Evolutionary conservation across 2,113 vertebrate species (phyloP).

Genomic region (Nipponia nippon): DNA sequence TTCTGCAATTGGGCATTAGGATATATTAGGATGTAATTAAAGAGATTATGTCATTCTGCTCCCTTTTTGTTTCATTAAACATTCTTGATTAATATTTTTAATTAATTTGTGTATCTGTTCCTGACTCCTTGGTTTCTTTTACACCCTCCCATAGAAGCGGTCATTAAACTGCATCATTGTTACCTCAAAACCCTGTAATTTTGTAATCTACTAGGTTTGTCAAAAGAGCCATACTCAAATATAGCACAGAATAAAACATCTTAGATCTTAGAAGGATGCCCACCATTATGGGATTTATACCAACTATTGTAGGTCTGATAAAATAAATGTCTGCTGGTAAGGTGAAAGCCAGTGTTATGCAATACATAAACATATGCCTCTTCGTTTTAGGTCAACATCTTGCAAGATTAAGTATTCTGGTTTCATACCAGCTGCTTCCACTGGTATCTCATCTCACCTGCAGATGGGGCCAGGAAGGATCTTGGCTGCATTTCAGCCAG

Average conservation of each 20-base stretch:
- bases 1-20: background rate
- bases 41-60: background rate
- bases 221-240: background rate
- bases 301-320: background rate
- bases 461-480: background rate
- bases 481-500: background rate
- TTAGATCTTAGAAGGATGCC: background rate
- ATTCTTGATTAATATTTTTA: background rate
- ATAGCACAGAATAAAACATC: background rate
- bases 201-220: background rate
- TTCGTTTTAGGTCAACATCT: background rate
- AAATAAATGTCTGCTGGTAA: background rate
- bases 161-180: background rate
- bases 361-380: background rate
- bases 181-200: background rate
- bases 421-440: background rate
- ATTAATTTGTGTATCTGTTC: background rate
- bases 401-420: background rate
- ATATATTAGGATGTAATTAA: background rate
- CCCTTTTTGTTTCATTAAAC: background rate
- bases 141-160: background rate
- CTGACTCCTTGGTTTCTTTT: background rate
- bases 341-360: background rate
- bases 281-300: background rate
- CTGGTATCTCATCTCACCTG: background rate